Conservation (phyloP, 2,797 vertebrate genomes). For the Bovichtus variegatus region DNA sequence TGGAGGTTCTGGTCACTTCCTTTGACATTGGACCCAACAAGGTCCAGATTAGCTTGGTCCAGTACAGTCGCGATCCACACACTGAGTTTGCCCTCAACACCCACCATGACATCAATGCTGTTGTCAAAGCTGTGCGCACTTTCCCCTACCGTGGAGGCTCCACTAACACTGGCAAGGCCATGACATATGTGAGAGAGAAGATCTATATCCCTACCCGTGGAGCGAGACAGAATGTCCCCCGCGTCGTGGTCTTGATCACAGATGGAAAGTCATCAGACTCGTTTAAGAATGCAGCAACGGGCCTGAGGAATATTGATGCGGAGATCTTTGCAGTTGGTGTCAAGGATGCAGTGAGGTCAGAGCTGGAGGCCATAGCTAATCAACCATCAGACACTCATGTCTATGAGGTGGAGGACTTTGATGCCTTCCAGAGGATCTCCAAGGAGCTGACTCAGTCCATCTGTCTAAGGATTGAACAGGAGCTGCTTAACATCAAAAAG, state of each 20-base stretch:
- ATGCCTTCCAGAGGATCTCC: constrained; percentile 98
- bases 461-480: constrained; percentile 98
- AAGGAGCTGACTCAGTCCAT: constrained; percentile 98
- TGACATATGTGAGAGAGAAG: constrained; percentile 96
- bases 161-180: constrained; percentile 98
- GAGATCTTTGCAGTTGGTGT: constrained; percentile 99
- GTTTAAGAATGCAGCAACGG: constrained; percentile 94
- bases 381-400: constrained; percentile 93
- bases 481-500: constrained; percentile 93
- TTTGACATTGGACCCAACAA: constrained; percentile 94
- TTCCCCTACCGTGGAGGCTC: constrained; percentile 99
- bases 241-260: constrained; percentile 99
- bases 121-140: constrained; percentile 93
- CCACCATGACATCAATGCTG: constrained; percentile 90
- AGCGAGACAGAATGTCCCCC: constrained; percentile 92
- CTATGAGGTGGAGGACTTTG: constrained; percentile 98
- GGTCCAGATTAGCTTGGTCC: constrained; percentile 97
- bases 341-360: constrained; percentile 96
- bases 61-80: constrained; percentile 97
- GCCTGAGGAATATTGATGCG: constrained; percentile 92
- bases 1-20: constrained; percentile 96
- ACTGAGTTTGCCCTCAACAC: constrained; percentile 96
- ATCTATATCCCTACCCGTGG: constrained; percentile 91
- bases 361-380: constrained; percentile 96
- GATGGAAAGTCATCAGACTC: constrained; percentile 99